Conservation (phyloP, 2,888 invertebrate genomes). For the Xestia ashworthii region DNA sequence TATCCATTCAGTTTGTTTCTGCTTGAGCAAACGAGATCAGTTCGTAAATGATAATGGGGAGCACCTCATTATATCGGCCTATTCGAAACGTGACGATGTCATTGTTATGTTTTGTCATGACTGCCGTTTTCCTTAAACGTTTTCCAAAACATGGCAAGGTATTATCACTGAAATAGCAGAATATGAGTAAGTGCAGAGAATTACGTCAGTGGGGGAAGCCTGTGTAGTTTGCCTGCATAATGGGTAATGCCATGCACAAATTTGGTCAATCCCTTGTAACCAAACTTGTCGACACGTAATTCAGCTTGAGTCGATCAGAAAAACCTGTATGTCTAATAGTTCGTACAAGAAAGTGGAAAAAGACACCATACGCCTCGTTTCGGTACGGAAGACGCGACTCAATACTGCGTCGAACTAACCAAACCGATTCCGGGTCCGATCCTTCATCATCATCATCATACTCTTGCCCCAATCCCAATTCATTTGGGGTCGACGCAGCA, state of each 20-base stretch:
- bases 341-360: background rate
- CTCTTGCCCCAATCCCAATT: too few species aligned
- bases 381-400: background rate
- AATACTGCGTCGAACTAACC: background rate
- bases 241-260: background rate
- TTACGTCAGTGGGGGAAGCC: slow-evolving; percentile 1
- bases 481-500: too few species aligned
- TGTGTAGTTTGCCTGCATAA: background rate
- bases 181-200: background rate
- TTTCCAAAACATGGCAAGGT: slow-evolving; percentile 18
- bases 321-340: background rate
- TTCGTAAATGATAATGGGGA: slow-evolving; percentile 36
- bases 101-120: slow-evolving; percentile 16
- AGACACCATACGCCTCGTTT: background rate
- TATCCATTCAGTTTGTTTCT: slow-evolving; percentile 31
- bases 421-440: background rate
- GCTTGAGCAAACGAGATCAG: slow-evolving; percentile 34
- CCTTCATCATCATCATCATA: too few species aligned
- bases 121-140: slow-evolving; percentile 24
- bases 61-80: slow-evolving; percentile 24
- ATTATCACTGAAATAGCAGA: background rate
- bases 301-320: background rate
- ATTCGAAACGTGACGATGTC: slow-evolving; percentile 35
- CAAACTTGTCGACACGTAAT: background rate
- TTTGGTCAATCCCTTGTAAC: background rate